Evolutionary conservation across 2,113 vertebrate genomes (phyloP).

Genomic region (Pterophyllum scalare): DNA sequence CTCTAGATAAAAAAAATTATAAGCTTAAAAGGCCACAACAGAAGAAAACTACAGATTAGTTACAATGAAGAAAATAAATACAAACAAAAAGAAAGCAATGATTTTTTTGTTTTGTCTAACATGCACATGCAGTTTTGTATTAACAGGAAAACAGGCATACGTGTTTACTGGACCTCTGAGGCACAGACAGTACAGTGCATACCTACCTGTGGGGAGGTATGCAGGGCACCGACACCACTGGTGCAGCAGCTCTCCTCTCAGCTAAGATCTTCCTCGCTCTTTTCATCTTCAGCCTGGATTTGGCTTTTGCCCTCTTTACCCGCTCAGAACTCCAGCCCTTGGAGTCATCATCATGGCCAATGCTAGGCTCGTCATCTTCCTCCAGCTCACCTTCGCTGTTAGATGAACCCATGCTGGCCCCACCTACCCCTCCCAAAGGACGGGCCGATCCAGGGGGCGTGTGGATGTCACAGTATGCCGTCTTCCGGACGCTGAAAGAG

Average conservation of each 20-base stretch:
- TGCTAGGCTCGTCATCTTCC: conserved; percentile 93
- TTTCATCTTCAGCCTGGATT: conserved; percentile 98
- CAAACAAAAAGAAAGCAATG: neutral
- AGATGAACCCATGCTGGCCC: conserved; percentile 83
- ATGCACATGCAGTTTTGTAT: neutral
- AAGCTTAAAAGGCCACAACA: neutral
- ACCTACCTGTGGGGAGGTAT: conserved; percentile 95
- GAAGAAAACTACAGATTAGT: neutral
- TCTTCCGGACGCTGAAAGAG: conserved; percentile 97
- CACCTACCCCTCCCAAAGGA: conserved; percentile 77
- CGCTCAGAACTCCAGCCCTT: conserved; percentile 97
- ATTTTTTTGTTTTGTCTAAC: neutral
- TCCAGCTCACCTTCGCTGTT: conserved; percentile 95
- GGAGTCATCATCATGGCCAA: conserved; percentile 92
- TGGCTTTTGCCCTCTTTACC: conserved; percentile 96
- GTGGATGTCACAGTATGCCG: conserved; percentile 98
- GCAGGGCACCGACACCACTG: conserved; percentile 96
- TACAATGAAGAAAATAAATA: neutral
- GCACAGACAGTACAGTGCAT: neutral
- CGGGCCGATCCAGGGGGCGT: conserved; percentile 91
- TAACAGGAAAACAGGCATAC: neutral
- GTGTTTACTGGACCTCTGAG: neutral
- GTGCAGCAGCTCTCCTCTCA: conserved; percentile 94
- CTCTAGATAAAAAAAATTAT: neutral
- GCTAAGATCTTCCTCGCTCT: conserved; percentile 96